These are phyloP conservation scores for Pseudomugil tenellus DNA, from an alignment of 2,797 vertebrate genomes.

Conservation along the genomic window DNA sequence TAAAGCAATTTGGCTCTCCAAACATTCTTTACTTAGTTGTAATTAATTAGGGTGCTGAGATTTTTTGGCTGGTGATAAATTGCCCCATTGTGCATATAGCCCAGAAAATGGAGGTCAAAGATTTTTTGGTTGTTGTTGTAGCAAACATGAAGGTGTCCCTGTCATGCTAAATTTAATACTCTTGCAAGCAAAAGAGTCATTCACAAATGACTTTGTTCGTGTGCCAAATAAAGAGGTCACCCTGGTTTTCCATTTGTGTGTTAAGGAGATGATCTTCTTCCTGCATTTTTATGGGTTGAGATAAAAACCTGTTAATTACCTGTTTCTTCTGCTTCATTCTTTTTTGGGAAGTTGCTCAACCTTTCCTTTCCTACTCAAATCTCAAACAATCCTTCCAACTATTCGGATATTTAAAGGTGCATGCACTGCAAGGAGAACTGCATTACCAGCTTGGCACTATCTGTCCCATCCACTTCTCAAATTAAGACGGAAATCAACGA, in stretches of 20 bases:
- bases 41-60: conserved; percentile 86
- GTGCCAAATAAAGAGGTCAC: conserved; percentile 80
- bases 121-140: conserved; percentile 83
- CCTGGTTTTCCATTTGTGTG: conserved; percentile 57
- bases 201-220: conserved; percentile 74
- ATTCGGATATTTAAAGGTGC: conserved; percentile 12
- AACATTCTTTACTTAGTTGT: conserved; percentile 90
- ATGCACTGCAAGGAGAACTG: conserved; percentile 19
- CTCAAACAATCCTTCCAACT: conserved; percentile 7
- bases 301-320: conserved; percentile 36
- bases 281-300: conserved; percentile 16
- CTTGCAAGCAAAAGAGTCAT: conserved; percentile 73
- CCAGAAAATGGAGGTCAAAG: conserved; percentile 87
- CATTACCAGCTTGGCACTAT: conserved; percentile 33
- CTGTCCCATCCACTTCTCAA: conserved; percentile 35
- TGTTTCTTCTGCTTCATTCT: not conserved
- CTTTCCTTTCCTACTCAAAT: not conserved
- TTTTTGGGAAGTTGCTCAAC: not conserved
- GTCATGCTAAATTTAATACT: conserved; percentile 84
- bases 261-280: conserved; percentile 45
- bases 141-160: conserved; percentile 86
- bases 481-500: conserved; percentile 66
- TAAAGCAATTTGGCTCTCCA: conserved; percentile 88
- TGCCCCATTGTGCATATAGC: conserved; percentile 81
- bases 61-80: conserved; percentile 88